phyloP scores from a whole-genome alignment of 2,797 vertebrate species.

The Ciconia nigra region DNA sequence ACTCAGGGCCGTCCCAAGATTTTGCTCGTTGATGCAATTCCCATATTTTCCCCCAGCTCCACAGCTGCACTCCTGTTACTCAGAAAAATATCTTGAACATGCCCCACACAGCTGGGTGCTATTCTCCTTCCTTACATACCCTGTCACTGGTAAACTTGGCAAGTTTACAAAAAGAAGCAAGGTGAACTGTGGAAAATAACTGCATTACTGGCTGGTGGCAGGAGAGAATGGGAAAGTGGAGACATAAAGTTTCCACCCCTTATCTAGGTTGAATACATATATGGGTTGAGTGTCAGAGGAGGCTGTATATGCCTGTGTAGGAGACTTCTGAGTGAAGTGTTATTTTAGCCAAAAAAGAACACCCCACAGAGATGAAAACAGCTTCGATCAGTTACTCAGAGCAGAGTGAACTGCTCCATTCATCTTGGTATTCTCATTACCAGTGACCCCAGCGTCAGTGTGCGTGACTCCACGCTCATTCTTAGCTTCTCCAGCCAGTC shows the following conservation, averaged over 20 bases:
- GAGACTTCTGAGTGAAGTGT: neutral
- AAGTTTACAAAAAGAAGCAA: neutral
- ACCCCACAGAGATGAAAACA: slow-evolving; percentile 27
- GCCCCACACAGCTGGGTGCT: neutral
- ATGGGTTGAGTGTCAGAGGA: neutral
- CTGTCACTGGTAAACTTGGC: neutral
- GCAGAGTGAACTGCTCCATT: neutral
- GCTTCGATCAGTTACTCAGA: neutral
- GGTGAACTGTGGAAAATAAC: neutral
- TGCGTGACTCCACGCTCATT: neutral
- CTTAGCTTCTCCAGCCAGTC: neutral
- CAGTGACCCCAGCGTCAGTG: neutral
- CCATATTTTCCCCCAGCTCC: neutral
- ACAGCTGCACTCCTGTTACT: neutral
- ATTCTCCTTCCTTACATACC: neutral
- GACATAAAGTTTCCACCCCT: neutral
- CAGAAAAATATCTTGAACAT: neutral
- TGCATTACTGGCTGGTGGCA: neutral
- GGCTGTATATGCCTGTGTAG: neutral
- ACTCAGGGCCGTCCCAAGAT: neutral
- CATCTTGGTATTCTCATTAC: neutral
- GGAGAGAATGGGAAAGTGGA: neutral
- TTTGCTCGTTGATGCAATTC: neutral
- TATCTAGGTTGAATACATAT: neutral
- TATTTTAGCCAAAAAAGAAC: neutral